These are phyloP conservation scores for Trogon melanurus DNA, from an alignment of 2,113 vertebrate species.

Conservation along the genomic window DNA sequence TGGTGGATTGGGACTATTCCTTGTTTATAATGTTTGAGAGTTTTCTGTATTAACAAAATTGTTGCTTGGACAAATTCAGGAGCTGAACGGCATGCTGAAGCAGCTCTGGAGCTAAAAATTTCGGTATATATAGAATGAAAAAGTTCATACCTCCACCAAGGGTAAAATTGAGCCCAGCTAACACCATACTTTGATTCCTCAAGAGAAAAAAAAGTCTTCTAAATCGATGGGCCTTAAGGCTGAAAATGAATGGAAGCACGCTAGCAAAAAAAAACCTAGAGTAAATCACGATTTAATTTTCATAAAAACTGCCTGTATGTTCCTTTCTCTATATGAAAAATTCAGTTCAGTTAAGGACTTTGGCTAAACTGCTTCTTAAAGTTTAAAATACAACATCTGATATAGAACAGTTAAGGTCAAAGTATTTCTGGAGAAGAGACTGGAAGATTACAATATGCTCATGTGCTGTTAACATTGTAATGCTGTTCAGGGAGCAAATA, in stretches of 20 bases:
- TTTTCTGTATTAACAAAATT: constrained; percentile 44
- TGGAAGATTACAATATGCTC: neutral
- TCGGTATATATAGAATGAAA: neutral
- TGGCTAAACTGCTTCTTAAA: neutral
- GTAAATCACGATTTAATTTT: constrained; percentile 29
- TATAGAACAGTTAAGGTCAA: neutral
- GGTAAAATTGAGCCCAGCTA: constrained; percentile 1
- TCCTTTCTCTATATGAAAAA: neutral
- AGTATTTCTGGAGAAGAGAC: neutral
- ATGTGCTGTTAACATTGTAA: neutral
- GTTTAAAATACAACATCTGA: neutral
- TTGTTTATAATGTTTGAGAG: constrained; percentile 36
- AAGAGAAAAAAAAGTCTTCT: neutral
- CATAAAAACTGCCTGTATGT: neutral
- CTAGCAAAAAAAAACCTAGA: neutral
- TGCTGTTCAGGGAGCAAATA: neutral
- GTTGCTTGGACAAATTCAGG: constrained; percentile 1
- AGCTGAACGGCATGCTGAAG: neutral
- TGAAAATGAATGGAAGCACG: constrained; percentile 16
- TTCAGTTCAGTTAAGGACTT: constrained; percentile 5
- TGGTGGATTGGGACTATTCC: constrained; percentile 17
- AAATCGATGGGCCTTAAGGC: neutral
- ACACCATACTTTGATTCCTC: neutral
- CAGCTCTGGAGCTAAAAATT: neutral
- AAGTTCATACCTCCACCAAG: neutral